Evolutionary conservation across 2,888 invertebrate genomes (phyloP), one percentile per base, ranked within the genome.

Genomic region (Cephonodes hylas): DNA sequence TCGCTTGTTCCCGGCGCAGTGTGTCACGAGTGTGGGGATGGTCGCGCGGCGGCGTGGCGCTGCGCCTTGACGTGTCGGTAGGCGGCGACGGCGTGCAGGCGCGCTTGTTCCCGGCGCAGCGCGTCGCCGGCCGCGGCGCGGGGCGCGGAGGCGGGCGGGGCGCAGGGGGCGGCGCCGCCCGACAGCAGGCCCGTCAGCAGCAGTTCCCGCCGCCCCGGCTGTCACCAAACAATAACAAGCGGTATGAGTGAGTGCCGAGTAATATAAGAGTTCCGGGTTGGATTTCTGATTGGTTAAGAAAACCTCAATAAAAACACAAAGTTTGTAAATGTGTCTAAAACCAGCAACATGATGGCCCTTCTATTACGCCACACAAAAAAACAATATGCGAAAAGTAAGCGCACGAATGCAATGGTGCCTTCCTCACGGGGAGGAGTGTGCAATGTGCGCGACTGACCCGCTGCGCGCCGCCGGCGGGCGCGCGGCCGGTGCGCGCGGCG

Each of bases 161-260:
- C 38, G 20, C 62, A 63, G 25, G 31, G 45, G 23, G 42, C 59
- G 53, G 42, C 58, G 3, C 23, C 64, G 61, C 70, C 65, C 59
- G 38, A 20, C 70, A 83, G 72, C 76, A 88, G 60, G 25, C 66
- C 42, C 46, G 59, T 74, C 64, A 88, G 89, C 60, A 96, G 85
- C 63, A 96, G 86, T 62, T 93, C 85, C 69, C 95, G 38, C 20
- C 45, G 20, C 1, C 20, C 45, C 18, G 45, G 38, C 34, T 31
- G 57, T n/a, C n/a, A n/a, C n/a, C 31, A 56, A 56, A 18, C 31
- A 27, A 34, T 34, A 38, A n/a, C n/a, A n/a, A n/a, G n/a, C n/a
- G n/a, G n/a, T n/a, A n/a, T n/a, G n/a, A n/a, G n/a, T n/a, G n/a
- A n/a, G n/a, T n/a, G n/a, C n/a, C n/a, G n/a, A n/a, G n/a, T n/a